phyloP scores from a whole-genome alignment of 2,113 vertebrate species.

The Podarcis cretensis region DNA sequence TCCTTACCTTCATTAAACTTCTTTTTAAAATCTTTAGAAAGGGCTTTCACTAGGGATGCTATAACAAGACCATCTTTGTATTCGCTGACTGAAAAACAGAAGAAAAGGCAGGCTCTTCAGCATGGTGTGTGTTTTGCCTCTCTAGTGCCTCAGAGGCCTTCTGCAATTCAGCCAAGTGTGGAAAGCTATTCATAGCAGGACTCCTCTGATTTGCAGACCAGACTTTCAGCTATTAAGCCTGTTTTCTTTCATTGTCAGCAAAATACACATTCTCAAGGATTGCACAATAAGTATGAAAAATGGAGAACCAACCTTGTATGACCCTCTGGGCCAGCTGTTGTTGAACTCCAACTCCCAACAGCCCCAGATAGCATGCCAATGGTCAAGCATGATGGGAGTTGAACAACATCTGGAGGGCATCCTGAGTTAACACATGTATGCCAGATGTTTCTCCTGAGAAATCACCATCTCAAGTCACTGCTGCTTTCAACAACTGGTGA shows the following conservation, averaged over 20 bases:
- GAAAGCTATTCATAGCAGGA: not conserved
- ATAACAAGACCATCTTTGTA: not conserved
- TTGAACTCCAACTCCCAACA: too few species aligned
- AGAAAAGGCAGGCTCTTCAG: not conserved
- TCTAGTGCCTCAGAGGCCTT: not conserved
- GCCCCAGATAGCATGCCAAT: too few species aligned
- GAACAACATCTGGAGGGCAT: too few species aligned
- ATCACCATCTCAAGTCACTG: too few species aligned
- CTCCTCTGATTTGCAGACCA: slow-evolving; percentile 27
- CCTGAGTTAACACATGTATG: not conserved
- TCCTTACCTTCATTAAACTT: not conserved
- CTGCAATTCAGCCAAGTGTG: not conserved
- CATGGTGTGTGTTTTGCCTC: not conserved
- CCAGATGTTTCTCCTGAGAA: not conserved
- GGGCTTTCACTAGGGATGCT: not conserved
- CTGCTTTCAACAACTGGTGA: too few species aligned
- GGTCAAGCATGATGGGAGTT: too few species aligned
- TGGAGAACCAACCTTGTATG: too few species aligned
- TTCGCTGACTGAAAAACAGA: not conserved
- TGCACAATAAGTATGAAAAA: not conserved
- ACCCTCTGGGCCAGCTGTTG: too few species aligned
- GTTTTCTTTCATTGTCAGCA: slow-evolving; percentile 3
- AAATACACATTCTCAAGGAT: slow-evolving; percentile 31
- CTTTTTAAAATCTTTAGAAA: not conserved
- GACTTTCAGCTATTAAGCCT: slow-evolving; percentile 36